Conservation (phyloP, 2,113 vertebrate species). For the Furnarius figulus region DNA sequence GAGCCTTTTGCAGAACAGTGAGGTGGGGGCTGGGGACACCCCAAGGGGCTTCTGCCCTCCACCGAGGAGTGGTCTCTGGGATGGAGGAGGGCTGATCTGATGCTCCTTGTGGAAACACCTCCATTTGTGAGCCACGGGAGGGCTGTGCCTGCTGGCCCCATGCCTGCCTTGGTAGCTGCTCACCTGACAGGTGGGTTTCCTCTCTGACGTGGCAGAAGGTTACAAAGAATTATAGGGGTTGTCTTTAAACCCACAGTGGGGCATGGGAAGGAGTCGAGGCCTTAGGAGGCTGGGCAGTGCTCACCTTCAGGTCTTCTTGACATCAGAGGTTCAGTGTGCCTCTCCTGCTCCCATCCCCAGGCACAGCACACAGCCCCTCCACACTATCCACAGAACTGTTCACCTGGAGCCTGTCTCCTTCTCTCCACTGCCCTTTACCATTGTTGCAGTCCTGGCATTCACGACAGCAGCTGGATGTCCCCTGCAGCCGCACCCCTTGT, state of each 20-base stretch:
- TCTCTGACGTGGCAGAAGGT: neutral
- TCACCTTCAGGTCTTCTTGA: neutral
- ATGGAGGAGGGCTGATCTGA: neutral
- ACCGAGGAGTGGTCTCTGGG: accelerated
- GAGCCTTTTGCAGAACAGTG: neutral
- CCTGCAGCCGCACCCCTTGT: neutral
- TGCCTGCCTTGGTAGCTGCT: neutral
- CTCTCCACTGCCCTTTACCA: neutral
- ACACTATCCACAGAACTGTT: neutral
- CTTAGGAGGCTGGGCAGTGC: neutral
- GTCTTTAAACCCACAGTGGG: neutral
- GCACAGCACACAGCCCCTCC: neutral
- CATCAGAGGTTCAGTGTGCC: neutral
- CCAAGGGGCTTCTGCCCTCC: neutral
- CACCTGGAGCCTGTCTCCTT: neutral
- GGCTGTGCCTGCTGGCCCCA: neutral
- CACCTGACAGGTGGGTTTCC: neutral
- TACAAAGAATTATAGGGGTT: neutral
- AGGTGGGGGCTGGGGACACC: neutral
- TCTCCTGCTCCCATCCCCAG: neutral
- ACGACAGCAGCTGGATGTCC: neutral
- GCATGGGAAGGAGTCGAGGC: neutral
- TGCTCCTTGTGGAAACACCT: neutral
- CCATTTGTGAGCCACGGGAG: neutral
- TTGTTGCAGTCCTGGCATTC: neutral